Conservation (phyloP, 1,140 invertebrate species). For the Drosophila truncata region DNA sequence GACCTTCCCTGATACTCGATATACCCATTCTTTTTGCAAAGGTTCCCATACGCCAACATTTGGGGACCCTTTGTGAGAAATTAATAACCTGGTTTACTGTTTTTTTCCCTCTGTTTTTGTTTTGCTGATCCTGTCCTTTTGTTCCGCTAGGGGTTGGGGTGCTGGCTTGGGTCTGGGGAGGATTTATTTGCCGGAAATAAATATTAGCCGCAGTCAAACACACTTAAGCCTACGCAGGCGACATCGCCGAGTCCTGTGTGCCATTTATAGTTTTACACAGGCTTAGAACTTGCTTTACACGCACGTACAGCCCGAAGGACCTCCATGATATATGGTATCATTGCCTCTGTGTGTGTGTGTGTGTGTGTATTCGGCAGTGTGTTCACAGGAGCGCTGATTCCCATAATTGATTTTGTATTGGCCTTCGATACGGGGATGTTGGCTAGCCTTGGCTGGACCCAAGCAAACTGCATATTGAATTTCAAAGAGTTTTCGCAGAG, state of each 20-base stretch:
- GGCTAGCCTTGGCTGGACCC: slow-evolving; percentile 21
- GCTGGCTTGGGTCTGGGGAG: slow-evolving; percentile 39
- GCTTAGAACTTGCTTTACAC: slow-evolving; percentile 81
- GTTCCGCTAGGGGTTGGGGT: slow-evolving; percentile 19
- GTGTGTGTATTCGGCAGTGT: slow-evolving; percentile 4
- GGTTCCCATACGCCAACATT: slow-evolving; percentile 26
- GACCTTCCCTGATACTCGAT: neutral
- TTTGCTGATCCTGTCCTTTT: slow-evolving; percentile 43
- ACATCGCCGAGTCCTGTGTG: slow-evolving; percentile 43
- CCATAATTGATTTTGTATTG: slow-evolving; percentile 85
- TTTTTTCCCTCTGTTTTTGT: slow-evolving; percentile 37
- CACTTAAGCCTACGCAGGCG: slow-evolving; percentile 75
- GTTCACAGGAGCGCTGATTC: slow-evolving; percentile 70
- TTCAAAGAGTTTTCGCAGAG: slow-evolving; percentile 67
- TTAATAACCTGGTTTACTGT: slow-evolving; percentile 82
- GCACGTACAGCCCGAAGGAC: slow-evolving; percentile 54
- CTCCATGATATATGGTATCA: slow-evolving; percentile 42
- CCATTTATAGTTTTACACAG: slow-evolving; percentile 83
- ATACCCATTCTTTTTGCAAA: slow-evolving; percentile 27
- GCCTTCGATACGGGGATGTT: slow-evolving; percentile 48
- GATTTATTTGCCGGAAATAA: slow-evolving; percentile 85
- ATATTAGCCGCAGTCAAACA: slow-evolving; percentile 84
- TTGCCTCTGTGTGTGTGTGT: slow-evolving; percentile 8
- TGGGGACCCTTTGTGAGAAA: slow-evolving; percentile 65
- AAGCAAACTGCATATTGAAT: slow-evolving; percentile 70